Evolutionary conservation across 2,113 vertebrate genomes (phyloP), one percentile per base, ranked within the genome.

Genomic region (Philantomba maxwellii): DNA sequence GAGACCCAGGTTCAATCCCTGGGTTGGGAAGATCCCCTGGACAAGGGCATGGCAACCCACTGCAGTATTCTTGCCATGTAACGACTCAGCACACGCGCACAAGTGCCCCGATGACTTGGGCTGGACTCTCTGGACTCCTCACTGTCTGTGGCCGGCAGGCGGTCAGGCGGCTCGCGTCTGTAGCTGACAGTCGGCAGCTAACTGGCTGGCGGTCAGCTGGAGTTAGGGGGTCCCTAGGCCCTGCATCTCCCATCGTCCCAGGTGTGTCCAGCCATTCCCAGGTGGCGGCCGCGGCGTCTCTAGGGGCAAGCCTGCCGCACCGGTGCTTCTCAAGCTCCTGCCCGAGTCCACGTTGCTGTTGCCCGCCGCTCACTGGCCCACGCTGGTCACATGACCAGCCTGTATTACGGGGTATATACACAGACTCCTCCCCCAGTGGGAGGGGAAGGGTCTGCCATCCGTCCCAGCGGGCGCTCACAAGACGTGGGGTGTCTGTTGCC

Each of bases 191-290:
- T 6, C 12, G 58, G n/a, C 15, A 25, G 66, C 21, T 33, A 19
- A 60, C 10, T 13, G 49, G 57, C 43, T 28, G 45, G 1, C 2
- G 10, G 80, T 23, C 80, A 47, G 70, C 45, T 7, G 80, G 51
- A 2, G 6, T 13, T 26, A 15, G 6, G 6, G 26, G 16, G 49
- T 19, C 30, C 21, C 26, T 4, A 49, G 47, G 6, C 43, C 16
- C 1, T 0, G 8, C 2, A 2, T 7, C 21, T 7, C 26, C 81
- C 55, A 5, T 14, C 19, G 2, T 8, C 80, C 53, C 30, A 2
- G 75, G 17, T 11, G 1, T 0, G 1, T 7, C 39, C n/a, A 5
- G 28, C 26, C 2, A 16, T 30, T 1, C 1, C n/a, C 6, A 0
- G 1, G 23, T 1, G 45, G 12, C 10, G 0, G 80, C 28, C 2